These are phyloP conservation scores for Muscicapa comitata DNA, from an alignment of 2,797 vertebrate genomes.

Conservation along the genomic window DNA sequence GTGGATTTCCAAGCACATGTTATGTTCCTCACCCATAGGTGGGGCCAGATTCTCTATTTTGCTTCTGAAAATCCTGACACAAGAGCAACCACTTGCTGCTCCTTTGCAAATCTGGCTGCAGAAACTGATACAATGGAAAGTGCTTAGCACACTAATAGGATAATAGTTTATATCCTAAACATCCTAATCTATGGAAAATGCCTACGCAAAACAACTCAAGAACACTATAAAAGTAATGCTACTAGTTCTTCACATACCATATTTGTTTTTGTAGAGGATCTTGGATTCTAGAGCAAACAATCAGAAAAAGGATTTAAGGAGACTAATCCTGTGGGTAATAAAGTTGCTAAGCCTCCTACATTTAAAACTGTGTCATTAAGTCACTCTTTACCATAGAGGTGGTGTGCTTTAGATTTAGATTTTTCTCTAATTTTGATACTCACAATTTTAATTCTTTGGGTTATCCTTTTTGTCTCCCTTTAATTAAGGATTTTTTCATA, in stretches of 20 bases:
- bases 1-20: background rate
- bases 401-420: background rate
- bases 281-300: background rate
- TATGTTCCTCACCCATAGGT: slow-evolving; percentile 10
- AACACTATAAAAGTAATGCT: background rate
- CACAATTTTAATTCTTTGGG: background rate
- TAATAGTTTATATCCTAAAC: background rate
- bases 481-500: background rate
- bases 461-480: background rate
- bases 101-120: background rate
- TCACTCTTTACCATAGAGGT: background rate
- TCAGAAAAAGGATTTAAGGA: background rate
- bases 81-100: background rate
- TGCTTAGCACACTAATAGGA: background rate
- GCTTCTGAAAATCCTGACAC: background rate
- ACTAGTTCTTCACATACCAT: background rate
- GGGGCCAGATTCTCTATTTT: slow-evolving; percentile 35
- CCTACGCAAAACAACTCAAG: background rate
- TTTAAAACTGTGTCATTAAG: background rate
- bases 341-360: background rate
- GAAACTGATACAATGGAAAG: background rate
- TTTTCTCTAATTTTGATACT: background rate
- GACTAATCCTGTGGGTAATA: background rate
- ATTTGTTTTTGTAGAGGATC: background rate
- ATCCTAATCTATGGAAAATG: background rate